Evolutionary conservation across 2,888 invertebrate genomes (phyloP), one percentile per base, ranked within the genome.

Genomic region (Alentia gelatinosa): DNA sequence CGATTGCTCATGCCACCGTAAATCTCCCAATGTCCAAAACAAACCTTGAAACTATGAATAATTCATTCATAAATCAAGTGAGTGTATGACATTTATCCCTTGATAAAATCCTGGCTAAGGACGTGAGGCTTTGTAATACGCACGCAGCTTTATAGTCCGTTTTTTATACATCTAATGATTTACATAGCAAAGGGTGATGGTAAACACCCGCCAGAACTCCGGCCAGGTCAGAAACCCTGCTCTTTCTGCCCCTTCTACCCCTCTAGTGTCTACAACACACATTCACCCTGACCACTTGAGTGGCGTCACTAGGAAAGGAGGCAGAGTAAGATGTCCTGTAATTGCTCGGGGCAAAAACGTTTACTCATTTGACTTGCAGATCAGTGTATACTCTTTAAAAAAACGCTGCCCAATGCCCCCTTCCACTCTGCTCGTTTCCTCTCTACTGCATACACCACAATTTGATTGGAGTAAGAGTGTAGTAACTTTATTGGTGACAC

Each of bases 281-380:
- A 26, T 5, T 26, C 26, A 19, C 37, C 37, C 79, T 35, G n/a
- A 39, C 79, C 79, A 79, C 26, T n/a, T 79, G 26, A 79, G 35
- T 79, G 39, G 35, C 79, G 37, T 26, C 39, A 68, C 30, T 30
- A 30, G 68, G n/a, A 30, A 30, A 12, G 9, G 26, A 12, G 68
- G 35, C 79, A 33, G 79, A 79, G 79, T 79, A 39, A 79, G 79
- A 79, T 79, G 79, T 79, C 39, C 79, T 35, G 37, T 26, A 37
- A 39, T 79, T 37, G 79, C 79, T 39, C 1, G 9, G 9, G 79
- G 79, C 79, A 79, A 79, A 37, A 79, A 79, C 79, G 79, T 79
- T 39, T 39, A 35, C 79, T 79, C 79, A 79, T 79, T 79, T 79
- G 79, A 79, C 79, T 79, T 79, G 79, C 79, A 79, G 79, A 79